Percentiles rank a stretch among this genome's conserved stretches.
These are phyloP conservation scores for Tragelaphus strepsiceros DNA, from an alignment of 2,113 vertebrate genomes.

Conservation along the genomic window DNA sequence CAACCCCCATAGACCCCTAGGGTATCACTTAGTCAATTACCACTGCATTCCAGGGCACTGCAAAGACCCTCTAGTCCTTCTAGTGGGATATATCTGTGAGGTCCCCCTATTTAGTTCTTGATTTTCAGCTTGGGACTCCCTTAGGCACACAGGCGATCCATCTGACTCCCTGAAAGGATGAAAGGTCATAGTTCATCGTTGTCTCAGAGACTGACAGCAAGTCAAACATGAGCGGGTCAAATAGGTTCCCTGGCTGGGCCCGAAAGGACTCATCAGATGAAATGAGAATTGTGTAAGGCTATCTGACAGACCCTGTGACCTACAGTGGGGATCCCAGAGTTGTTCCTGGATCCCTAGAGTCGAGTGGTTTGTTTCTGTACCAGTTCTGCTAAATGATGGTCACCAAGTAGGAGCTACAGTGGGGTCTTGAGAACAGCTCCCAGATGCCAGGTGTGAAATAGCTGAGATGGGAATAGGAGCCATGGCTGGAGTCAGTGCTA, in stretches of 20 bases:
- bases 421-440: background rate
- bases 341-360: background rate
- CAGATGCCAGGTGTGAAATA: background rate
- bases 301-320: background rate
- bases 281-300: background rate
- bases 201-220: background rate
- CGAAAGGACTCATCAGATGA: background rate
- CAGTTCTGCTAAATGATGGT: background rate
- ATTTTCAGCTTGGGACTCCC: background rate
- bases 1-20: background rate
- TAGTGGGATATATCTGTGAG: background rate
- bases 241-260: background rate
- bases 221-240: background rate
- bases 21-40: background rate
- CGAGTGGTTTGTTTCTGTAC: background rate
- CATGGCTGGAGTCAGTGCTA: background rate
- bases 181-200: background rate
- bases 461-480: background rate
- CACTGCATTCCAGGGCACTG: background rate
- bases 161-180: background rate
- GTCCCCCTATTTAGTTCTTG: background rate
- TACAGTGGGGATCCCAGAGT: background rate
- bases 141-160: background rate
- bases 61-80: background rate
- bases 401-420: background rate